phyloP scores from a whole-genome alignment of 2,888 invertebrate species.

The Tanypteryx hageni region DNA sequence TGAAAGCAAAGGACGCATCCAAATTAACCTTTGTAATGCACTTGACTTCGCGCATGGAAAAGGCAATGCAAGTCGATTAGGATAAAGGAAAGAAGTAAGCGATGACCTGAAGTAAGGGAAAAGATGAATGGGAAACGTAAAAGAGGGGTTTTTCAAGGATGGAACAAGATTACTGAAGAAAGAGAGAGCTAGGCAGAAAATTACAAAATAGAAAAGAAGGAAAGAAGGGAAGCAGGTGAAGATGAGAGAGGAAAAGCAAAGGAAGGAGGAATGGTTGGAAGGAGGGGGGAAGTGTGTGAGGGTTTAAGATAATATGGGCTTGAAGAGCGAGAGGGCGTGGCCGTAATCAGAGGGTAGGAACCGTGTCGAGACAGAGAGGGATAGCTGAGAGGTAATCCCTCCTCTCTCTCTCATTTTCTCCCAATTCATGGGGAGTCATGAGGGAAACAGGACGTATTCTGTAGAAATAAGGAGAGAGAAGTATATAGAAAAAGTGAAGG shows the following conservation, averaged over 20 bases:
- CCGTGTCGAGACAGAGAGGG: conserved; percentile 29
- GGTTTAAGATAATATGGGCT: conserved; percentile 56
- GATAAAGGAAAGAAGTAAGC: too few relatives aligned
- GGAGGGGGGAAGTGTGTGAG: background rate
- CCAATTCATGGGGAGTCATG: background rate
- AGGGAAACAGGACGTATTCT: background rate
- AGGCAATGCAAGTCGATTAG: too few relatives aligned
- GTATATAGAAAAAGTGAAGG: background rate
- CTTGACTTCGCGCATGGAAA: too few relatives aligned
- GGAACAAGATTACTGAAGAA: background rate
- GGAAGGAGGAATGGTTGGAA: background rate
- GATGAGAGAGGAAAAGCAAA: background rate
- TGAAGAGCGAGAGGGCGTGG: conserved; percentile 53
- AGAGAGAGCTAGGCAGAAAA: background rate
- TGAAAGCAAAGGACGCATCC: too few relatives aligned
- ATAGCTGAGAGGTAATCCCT: conserved; percentile 37
- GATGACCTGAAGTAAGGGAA: too few relatives aligned
- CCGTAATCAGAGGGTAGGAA: conserved; percentile 41
- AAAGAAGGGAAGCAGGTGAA: background rate
- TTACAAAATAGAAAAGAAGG: background rate
- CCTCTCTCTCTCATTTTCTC: background rate
- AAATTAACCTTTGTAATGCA: too few relatives aligned
- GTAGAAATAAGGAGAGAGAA: background rate
- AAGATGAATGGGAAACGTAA: too few relatives aligned
- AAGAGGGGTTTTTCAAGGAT: background rate